phyloP scores from a whole-genome alignment of 2,113 vertebrate species.

The Paracanthobrama guichenoti region DNA sequence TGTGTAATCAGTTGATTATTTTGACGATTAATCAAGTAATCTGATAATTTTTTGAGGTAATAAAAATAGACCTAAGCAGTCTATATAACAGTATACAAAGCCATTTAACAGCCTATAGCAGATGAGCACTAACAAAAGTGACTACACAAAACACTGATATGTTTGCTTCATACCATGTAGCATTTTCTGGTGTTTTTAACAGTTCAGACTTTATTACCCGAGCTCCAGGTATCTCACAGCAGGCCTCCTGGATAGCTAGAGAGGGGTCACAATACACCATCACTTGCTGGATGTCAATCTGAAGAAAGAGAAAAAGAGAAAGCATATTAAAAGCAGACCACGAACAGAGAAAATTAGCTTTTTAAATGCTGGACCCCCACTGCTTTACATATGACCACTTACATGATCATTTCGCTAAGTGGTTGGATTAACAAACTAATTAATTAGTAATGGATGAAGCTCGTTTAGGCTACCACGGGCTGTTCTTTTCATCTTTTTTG shows the following conservation, averaged over 20 bases:
- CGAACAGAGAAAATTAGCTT: background rate
- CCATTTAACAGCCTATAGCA: background rate
- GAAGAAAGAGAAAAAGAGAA: constrained; percentile 9
- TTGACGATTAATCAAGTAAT: too few species aligned
- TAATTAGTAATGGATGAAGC: constrained; percentile 53
- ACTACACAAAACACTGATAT: background rate
- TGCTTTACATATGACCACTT: constrained; percentile 45
- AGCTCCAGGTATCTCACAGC: constrained; percentile 87
- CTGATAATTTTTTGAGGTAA: too few species aligned
- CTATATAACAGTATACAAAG: background rate
- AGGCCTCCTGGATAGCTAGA: constrained; percentile 86
- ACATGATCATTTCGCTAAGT: constrained; percentile 62
- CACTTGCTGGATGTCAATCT: constrained; percentile 93
- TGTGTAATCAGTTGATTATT: too few species aligned
- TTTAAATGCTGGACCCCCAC: constrained; percentile 24
- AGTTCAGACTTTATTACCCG: constrained; percentile 76
- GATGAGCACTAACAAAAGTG: background rate
- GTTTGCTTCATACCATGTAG: background rate
- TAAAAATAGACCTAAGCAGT: background rate
- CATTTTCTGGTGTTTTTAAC: background rate
- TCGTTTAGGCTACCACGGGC: constrained; percentile 36
- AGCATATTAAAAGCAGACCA: background rate
- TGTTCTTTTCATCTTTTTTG: constrained; percentile 40
- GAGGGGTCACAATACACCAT: constrained; percentile 87
- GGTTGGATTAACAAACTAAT: constrained; percentile 57